A percentile compares a stretch with the other conserved stretches of the same genome.
Conservation (phyloP, 2,888 invertebrate genomes). For the Scaptomyza tumidula region DNA sequence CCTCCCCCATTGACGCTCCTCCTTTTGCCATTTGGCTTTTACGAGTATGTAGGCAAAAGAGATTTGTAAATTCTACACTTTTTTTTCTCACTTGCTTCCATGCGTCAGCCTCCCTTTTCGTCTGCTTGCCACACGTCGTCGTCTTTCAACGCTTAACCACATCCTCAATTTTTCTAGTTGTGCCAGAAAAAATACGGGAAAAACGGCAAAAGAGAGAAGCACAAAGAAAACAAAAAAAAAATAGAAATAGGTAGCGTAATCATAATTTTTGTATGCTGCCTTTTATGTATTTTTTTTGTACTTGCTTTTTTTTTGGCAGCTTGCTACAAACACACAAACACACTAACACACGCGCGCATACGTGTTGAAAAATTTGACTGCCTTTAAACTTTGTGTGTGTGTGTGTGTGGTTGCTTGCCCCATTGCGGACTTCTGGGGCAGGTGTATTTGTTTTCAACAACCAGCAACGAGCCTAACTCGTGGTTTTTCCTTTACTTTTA, state of each 20-base stretch:
- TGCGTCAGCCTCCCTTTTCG: not conserved
- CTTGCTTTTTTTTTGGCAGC: slow-evolving; percentile 34
- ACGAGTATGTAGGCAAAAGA: slow-evolving; percentile 62
- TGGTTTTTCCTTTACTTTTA: slow-evolving; percentile 31
- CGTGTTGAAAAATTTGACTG: slow-evolving; percentile 59
- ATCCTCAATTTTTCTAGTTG: slow-evolving; percentile 75
- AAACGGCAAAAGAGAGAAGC: not conserved
- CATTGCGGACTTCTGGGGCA: slow-evolving; percentile 53
- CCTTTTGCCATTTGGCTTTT: slow-evolving; percentile 29
- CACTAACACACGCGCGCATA: not conserved
- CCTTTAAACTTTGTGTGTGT: slow-evolving; percentile 8
- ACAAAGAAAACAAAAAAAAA: slow-evolving; percentile 9
- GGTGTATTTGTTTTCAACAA: slow-evolving; percentile 59
- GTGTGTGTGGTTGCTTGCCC: slow-evolving; percentile 34
- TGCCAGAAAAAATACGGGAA: slow-evolving; percentile 44
- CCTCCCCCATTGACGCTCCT: not conserved
- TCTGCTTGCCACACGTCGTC: not conserved
- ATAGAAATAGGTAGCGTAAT: slow-evolving; percentile 37
- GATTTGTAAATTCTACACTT: slow-evolving; percentile 62
- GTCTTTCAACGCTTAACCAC: slow-evolving; percentile 56
- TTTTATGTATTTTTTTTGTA: slow-evolving; percentile 13
- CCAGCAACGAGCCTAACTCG: slow-evolving; percentile 28
- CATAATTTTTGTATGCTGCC: slow-evolving; percentile 60
- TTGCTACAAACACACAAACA: slow-evolving; percentile 48
- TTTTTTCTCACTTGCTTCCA: slow-evolving; percentile 9